Base-by-base conservation (phyloP, 2,797 vertebrate species). In the Betta splendens region DNA sequence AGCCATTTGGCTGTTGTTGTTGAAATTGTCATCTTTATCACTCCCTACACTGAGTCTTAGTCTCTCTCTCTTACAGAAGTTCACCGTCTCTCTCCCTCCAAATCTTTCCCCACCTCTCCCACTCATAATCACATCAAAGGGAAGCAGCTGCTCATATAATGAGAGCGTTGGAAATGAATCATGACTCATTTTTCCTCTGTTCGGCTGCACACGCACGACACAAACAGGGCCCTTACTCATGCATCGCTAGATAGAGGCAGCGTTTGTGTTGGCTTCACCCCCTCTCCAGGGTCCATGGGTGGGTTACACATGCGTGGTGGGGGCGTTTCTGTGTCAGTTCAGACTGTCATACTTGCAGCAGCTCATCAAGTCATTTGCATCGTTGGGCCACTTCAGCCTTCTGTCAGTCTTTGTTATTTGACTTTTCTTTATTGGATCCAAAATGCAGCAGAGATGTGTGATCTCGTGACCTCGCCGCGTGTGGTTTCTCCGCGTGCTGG, bases 131-230 rank as follows among this genome's bases (percentile, higher is more conserved):
- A 42, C 69, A 77, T 78, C 66, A 46, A 54, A 77, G 69, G 44
- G 20, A 58, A 69, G 48, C 78, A 80, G 74, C 80, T 82, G 80
- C 76, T 84, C 58, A 79, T 46, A 79, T 49, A 79, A 62, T 69
- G 53, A 69, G 42, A 61, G 64, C 55, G 49, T 23, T 72, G 62
- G 54, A 80, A 77, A 72, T 70, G 60, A 74, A 68, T 80, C 49
- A 35, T 35, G 32, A 59, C 55, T 66, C 21, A 51, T 31, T 68
- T 51, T 47, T 23, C 9, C 31, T 54, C 28, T 60, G 49, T 48
- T 61, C 74, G 28, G 0, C 63, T 55, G 22, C 18, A 56, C 13
- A 39, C 46, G 51, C 36, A 53, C 23, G 64, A 50, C 23, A 51
- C 36, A 80, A 50, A 72, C 22, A 64, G 36, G 60, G 37, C 40